A percentile compares a stretch with the other conserved stretches of the same genome.
Conservation (phyloP, 2,888 invertebrate genomes). For the Tetragonula carbonaria region DNA sequence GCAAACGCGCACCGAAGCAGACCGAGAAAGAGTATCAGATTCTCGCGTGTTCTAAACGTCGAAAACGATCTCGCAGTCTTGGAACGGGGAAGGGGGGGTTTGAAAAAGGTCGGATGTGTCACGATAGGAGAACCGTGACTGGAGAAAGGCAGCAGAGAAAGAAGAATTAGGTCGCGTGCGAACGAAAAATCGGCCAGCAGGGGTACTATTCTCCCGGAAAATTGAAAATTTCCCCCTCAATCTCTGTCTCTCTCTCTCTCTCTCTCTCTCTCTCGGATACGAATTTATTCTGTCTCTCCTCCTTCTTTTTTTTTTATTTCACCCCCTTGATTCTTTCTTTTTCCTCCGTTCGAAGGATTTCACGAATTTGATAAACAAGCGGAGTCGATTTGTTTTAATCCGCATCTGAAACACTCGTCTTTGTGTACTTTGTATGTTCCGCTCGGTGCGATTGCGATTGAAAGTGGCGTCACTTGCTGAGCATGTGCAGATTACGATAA, state of each 20-base stretch:
- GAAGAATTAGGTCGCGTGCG: slow-evolving; percentile 41
- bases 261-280: not conserved
- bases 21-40: slow-evolving; percentile 27
- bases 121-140: slow-evolving; percentile 20
- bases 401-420: not conserved
- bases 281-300: slow-evolving; percentile 16
- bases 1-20: slow-evolving; percentile 2
- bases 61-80: slow-evolving; percentile 32
- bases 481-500: no score
- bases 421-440: not conserved
- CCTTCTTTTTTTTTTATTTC: not conserved
- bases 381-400: slow-evolving; percentile 19
- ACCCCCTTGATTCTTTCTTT: not conserved
- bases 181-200: slow-evolving; percentile 48
- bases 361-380: slow-evolving; percentile 25
- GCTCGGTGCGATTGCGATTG: no score
- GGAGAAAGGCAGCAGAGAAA: slow-evolving; percentile 23
- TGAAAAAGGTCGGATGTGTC: slow-evolving; percentile 14
- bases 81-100: not conserved
- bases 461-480: no score
- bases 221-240: slow-evolving; percentile 45
- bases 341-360: not conserved
- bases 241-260: slow-evolving; percentile 13
- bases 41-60: slow-evolving; percentile 33
- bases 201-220: slow-evolving; percentile 30